A percentile compares a stretch with the other conserved stretches of the same genome.
Evolutionary conservation across 2,888 invertebrate genomes (phyloP).

Genomic region (Himalopsyche tibetana): DNA sequence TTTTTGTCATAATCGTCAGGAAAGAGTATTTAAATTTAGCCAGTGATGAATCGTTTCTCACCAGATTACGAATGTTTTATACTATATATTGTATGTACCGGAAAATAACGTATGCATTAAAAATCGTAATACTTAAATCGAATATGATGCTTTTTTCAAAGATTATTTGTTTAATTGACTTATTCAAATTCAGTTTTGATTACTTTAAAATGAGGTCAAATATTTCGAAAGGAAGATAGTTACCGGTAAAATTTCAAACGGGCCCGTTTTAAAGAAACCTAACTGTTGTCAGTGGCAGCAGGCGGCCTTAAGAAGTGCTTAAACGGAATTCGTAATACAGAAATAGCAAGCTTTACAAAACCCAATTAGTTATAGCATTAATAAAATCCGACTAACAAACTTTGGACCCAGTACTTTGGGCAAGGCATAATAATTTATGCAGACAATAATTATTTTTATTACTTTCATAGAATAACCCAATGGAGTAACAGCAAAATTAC

Average conservation of each 20-base stretch:
- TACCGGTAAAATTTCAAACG: not conserved
- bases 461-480: conserved; percentile 9
- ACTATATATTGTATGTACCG: too few species aligned
- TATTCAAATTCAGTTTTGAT: too few species aligned
- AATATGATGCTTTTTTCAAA: too few species aligned
- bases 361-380: conserved; percentile 18
- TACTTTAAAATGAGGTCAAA: too few species aligned
- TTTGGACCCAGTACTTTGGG: not conserved
- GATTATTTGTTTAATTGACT: too few species aligned
- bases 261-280: not conserved
- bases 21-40: too few species aligned
- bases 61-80: too few species aligned
- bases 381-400: conserved; percentile 15
- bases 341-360: not conserved
- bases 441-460: not conserved
- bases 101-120: too few species aligned
- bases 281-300: conserved; percentile 1
- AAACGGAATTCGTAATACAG: not conserved
- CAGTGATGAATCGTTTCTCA: too few species aligned
- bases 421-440: not conserved
- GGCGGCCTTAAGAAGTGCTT: not conserved
- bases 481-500: not conserved
- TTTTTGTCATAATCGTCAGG: too few species aligned
- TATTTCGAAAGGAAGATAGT: not conserved
- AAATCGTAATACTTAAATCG: too few species aligned